Conservation (phyloP, 2,888 invertebrate species). For the Chamaedrilus cognettii region DNA sequence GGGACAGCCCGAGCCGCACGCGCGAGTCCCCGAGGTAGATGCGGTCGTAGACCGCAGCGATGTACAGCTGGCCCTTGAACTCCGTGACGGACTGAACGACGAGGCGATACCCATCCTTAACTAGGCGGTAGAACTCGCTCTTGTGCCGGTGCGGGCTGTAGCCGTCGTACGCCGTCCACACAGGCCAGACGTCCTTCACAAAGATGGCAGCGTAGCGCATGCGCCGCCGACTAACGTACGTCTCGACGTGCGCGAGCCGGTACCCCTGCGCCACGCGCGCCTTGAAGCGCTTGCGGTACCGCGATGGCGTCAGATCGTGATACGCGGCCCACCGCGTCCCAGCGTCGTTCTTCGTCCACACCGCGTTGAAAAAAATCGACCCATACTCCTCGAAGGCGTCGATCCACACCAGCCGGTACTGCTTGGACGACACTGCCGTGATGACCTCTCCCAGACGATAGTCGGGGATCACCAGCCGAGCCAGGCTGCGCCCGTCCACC, state of each 20-base stretch:
- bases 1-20: slow-evolving; percentile 35
- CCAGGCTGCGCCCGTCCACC: slow-evolving; percentile 24
- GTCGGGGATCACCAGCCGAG: slow-evolving; percentile 34
- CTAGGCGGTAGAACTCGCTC: slow-evolving; percentile 30
- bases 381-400: slow-evolving; percentile 29
- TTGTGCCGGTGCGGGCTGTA: slow-evolving; percentile 33
- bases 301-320: slow-evolving; percentile 30
- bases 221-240: slow-evolving; percentile 29
- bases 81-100: slow-evolving; percentile 35
- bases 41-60: slow-evolving; percentile 36
- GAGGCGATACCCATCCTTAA: slow-evolving; percentile 31
- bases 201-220: slow-evolving; percentile 36
- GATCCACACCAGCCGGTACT: slow-evolving; percentile 32
- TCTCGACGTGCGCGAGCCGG: slow-evolving; percentile 32
- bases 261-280: slow-evolving; percentile 35
- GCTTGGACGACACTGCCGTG: slow-evolving; percentile 16
- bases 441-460: slow-evolving; percentile 27
- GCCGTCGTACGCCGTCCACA: slow-evolving; percentile 36
- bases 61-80: slow-evolving; percentile 32
- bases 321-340: slow-evolving; percentile 30
- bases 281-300: slow-evolving; percentile 31
- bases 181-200: slow-evolving; percentile 35
- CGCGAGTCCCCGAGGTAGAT: slow-evolving; percentile 32
- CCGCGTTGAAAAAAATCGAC: slow-evolving; percentile 41
- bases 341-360: slow-evolving; percentile 39